phyloP scores from a whole-genome alignment of 2,888 invertebrate species.

The Nesidiocoris tenuis region DNA sequence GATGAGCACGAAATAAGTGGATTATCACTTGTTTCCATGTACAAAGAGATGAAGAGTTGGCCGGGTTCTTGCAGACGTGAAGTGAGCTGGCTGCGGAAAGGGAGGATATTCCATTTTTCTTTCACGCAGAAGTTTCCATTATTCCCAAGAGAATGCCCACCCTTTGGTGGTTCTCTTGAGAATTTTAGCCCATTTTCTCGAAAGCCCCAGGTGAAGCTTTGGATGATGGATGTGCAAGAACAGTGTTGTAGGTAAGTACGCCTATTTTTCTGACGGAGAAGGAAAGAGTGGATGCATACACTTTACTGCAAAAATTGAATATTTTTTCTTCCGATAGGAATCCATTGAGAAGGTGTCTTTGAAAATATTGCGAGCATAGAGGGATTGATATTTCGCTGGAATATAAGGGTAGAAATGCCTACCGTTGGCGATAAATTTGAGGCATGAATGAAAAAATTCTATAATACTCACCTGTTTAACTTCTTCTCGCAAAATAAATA shows the following conservation, averaged over 20 bases:
- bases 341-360: too few relatives aligned
- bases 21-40: neutral
- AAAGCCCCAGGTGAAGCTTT: slow-evolving; percentile 5
- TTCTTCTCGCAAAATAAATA: too few relatives aligned
- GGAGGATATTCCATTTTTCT: slow-evolving; percentile 1
- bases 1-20: neutral
- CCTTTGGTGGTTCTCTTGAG: slow-evolving; percentile 14
- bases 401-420: too few relatives aligned
- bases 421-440: too few relatives aligned
- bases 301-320: too few relatives aligned
- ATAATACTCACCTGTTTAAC: too few relatives aligned
- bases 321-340: too few relatives aligned
- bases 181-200: slow-evolving; percentile 36
- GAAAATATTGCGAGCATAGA: too few relatives aligned
- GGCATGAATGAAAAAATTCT: too few relatives aligned
- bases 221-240: neutral
- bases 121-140: slow-evolving; percentile 35
- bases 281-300: too few relatives aligned
- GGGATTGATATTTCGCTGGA: too few relatives aligned
- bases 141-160: slow-evolving; percentile 9
- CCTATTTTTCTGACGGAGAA: neutral
- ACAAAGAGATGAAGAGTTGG: neutral
- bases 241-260: neutral
- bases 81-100: neutral
- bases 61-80: neutral